Percentiles rank a stretch among this genome's conserved stretches.
These are phyloP conservation scores for Gymnocephalus cernua DNA, from an alignment of 2,113 vertebrate species.

Conservation along the genomic window DNA sequence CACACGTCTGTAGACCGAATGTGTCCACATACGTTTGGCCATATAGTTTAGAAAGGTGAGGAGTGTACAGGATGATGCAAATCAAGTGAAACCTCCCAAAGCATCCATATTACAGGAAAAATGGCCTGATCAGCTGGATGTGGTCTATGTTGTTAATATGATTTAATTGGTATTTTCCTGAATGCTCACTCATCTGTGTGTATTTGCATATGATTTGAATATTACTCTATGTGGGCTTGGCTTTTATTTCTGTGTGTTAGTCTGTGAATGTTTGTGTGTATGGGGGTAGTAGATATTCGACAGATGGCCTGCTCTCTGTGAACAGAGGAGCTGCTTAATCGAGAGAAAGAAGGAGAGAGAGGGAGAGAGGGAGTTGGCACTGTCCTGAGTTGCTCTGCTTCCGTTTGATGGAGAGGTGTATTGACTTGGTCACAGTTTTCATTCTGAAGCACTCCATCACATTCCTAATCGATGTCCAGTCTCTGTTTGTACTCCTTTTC, in stretches of 20 bases:
- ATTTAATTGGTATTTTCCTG: conserved; percentile 28
- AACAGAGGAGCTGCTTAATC: conserved; percentile 63
- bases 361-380: conserved; percentile 50
- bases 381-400: conserved; percentile 45
- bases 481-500: conserved; percentile 19
- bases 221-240: conserved; percentile 15
- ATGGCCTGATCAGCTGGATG: neutral
- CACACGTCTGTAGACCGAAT: neutral
- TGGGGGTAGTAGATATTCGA: conserved; percentile 69
- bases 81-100: neutral
- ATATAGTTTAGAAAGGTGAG: neutral
- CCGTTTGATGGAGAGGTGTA: conserved; percentile 58
- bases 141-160: conserved; percentile 14
- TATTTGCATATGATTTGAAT: conserved; percentile 33
- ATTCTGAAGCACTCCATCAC: conserved; percentile 51
- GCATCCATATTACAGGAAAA: neutral
- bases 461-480: conserved; percentile 55
- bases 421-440: conserved; percentile 60
- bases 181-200: conserved; percentile 9
- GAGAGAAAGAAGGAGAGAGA: conserved; percentile 32
- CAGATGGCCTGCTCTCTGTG: conserved; percentile 80
- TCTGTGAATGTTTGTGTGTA: conserved; percentile 6
- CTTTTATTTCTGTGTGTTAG: conserved; percentile 36
- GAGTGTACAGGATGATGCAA: neutral
- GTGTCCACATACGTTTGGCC: neutral